A percentile compares a stretch with the other conserved stretches of the same genome.
phyloP scores from a whole-genome alignment of 2,797 vertebrate species.

The Morus bassanus region DNA sequence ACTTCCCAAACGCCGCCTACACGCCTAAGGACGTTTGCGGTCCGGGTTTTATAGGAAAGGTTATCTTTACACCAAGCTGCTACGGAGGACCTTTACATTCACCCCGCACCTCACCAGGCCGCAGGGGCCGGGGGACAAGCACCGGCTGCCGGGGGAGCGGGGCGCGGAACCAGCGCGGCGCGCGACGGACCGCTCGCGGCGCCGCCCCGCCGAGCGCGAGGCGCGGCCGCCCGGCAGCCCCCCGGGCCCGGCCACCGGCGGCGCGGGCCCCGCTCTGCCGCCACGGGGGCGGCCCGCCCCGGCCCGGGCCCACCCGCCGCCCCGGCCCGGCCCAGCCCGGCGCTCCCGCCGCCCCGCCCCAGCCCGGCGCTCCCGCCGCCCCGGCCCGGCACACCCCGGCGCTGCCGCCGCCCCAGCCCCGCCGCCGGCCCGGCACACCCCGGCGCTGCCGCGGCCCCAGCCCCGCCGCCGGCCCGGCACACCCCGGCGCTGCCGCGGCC shows the following conservation, averaged over 20 bases:
- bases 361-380: too few species aligned
- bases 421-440: too few species aligned
- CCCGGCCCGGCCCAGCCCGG: too few species aligned
- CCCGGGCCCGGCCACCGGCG: background rate
- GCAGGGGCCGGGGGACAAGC: background rate
- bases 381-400: too few species aligned
- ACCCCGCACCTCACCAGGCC: background rate
- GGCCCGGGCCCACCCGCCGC: too few species aligned
- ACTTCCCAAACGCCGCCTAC: background rate
- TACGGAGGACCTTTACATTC: fast-evolving
- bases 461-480: background rate
- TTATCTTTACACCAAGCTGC: background rate
- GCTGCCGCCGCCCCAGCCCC: too few species aligned
- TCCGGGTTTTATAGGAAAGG: fast-evolving
- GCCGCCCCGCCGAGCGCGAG: too few species aligned
- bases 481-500: background rate
- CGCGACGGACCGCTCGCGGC: too few species aligned
- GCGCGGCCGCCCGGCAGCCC: background rate
- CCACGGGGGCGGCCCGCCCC: too few species aligned
- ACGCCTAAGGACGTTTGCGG: fast-evolving
- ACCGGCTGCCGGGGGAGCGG: too few species aligned
- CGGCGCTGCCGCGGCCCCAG: background rate
- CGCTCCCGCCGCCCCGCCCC: too few species aligned
- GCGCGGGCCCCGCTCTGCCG: too few species aligned
- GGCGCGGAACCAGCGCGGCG: background rate